Evolutionary conservation across 2,888 invertebrate genomes (phyloP).

Genomic region (Argynnis bischoffii): DNA sequence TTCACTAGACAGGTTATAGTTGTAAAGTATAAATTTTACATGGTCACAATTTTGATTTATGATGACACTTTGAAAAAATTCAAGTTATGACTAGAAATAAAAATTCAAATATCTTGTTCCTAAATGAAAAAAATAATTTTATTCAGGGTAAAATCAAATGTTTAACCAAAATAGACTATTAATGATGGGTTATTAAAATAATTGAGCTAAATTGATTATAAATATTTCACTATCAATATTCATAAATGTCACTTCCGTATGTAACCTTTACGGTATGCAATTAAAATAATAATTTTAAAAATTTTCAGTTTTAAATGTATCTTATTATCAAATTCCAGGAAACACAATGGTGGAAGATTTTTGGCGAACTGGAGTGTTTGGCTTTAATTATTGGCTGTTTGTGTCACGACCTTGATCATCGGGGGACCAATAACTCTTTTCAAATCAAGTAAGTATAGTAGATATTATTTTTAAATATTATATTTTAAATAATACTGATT

Average conservation of each 20-base stretch:
- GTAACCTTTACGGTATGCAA: neutral
- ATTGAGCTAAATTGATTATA: neutral
- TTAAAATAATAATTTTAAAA: neutral
- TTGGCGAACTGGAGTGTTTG: constrained; percentile 95
- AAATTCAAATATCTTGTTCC: no score
- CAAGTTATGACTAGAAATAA: no score
- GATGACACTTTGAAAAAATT: no score
- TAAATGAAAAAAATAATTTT: no score
- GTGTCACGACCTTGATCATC: constrained; percentile 97
- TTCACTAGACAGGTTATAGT: no score
- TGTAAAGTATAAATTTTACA: no score
- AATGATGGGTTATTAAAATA: neutral
- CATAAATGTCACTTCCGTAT: constrained; percentile 2
- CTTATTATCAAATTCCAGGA: constrained; percentile 80
- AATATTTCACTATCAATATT: neutral
- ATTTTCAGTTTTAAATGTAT: neutral
- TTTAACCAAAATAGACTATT: no score
- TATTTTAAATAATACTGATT: neutral
- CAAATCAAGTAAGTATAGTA: constrained; percentile 92
- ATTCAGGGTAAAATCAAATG: no score
- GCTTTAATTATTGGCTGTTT: constrained; percentile 96
- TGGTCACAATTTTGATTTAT: no score
- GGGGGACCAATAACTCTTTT: constrained; percentile 98
- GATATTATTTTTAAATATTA: neutral
- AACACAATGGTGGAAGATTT: constrained; percentile 96